These are phyloP conservation scores for Caenorhabditis angaria DNA, from an alignment of 2,888 invertebrate genomes.

Conservation along the genomic window DNA sequence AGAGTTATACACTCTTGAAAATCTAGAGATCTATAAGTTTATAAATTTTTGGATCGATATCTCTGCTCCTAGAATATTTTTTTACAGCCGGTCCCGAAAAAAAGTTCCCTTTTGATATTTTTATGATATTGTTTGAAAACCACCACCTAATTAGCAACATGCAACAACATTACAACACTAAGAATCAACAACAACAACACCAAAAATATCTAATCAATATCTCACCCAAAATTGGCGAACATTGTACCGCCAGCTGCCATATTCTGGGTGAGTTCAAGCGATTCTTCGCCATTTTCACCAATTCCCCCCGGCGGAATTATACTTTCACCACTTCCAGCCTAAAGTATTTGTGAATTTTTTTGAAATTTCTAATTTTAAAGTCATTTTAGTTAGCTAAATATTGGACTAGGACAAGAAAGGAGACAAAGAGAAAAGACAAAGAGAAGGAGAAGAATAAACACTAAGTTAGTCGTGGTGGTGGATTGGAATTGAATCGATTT, in stretches of 20 bases:
- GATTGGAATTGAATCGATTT: conserved; percentile 10
- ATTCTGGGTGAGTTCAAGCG: conserved; percentile 51
- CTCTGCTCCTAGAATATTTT: too few relatives aligned
- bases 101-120: not conserved
- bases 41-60: too few relatives aligned
- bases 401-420: not conserved
- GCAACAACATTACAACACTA: not conserved
- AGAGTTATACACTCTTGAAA: too few relatives aligned
- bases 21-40: too few relatives aligned
- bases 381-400: not conserved
- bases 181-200: conserved; percentile 1
- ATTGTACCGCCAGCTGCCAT: conserved; percentile 47
- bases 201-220: conserved; percentile 16
- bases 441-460: not conserved
- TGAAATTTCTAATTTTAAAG: not conserved
- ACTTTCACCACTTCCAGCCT: conserved; percentile 42
- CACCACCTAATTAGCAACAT: not conserved
- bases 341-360: not conserved
- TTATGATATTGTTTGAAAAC: not conserved
- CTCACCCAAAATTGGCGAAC: conserved; percentile 65
- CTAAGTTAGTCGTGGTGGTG: conserved; percentile 4
- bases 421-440: conserved; percentile 2
- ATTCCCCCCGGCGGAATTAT: conserved; percentile 22
- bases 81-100: too few relatives aligned
- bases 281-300: conserved; percentile 38